phyloP scores from a whole-genome alignment of 2,797 vertebrate species.

The Pyrocephalus nanus region DNA sequence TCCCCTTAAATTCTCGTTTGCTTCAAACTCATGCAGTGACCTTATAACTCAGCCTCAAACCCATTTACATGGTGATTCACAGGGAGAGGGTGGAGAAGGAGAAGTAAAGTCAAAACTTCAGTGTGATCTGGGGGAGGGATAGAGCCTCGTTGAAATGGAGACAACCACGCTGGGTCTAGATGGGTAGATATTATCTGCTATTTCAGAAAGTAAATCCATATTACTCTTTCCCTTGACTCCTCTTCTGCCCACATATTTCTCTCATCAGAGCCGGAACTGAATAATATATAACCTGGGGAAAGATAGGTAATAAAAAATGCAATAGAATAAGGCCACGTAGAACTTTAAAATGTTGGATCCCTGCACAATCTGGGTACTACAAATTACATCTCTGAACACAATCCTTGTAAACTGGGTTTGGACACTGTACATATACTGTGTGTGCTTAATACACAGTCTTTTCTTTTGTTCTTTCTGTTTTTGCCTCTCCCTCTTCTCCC shows the following conservation, averaged over 20 bases:
- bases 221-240: background rate
- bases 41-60: background rate
- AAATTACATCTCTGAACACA: background rate
- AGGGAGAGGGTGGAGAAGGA: background rate
- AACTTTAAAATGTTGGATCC: background rate
- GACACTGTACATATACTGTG: background rate
- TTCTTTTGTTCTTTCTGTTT: background rate
- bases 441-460: background rate
- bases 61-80: background rate
- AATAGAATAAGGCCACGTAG: background rate
- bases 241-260: conserved; percentile 1
- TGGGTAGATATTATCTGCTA: background rate
- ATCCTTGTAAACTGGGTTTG: background rate
- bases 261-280: conserved; percentile 24
- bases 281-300: conserved; percentile 20
- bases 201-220: conserved; percentile 27
- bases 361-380: background rate
- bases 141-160: background rate
- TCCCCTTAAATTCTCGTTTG: background rate
- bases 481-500: background rate
- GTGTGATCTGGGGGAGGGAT: background rate
- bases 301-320: conserved; percentile 21
- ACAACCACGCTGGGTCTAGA: background rate
- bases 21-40: background rate
- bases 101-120: background rate